Evolutionary conservation across 2,888 invertebrate genomes (phyloP).

Genomic region (Augiades crinisus): DNA sequence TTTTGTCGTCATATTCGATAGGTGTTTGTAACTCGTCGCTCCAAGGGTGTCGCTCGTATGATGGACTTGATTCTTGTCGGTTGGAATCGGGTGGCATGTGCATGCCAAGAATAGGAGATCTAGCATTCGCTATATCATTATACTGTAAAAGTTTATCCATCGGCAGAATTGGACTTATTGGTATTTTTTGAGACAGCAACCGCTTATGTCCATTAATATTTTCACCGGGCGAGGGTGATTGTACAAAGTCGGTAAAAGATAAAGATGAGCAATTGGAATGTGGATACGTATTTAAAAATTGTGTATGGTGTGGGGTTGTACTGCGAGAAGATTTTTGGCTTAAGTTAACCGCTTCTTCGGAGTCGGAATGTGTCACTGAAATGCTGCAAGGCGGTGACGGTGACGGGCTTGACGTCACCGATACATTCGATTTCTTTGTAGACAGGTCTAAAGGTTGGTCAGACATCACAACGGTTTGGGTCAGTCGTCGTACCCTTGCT

Average conservation of each 20-base stretch:
- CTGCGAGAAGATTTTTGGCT: slow-evolving; percentile 86
- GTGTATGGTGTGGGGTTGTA: slow-evolving; percentile 79
- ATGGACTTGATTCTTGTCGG: slow-evolving; percentile 84
- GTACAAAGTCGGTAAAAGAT: slow-evolving; percentile 70
- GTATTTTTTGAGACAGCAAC: slow-evolving; percentile 53
- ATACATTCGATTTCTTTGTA: slow-evolving; percentile 85
- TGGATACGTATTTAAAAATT: slow-evolving; percentile 76
- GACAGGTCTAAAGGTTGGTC: slow-evolving; percentile 96
- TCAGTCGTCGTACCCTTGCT: slow-evolving; percentile 90
- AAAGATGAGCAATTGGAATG: slow-evolving; percentile 83
- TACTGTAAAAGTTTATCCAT: slow-evolving; percentile 84
- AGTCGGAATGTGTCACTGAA: slow-evolving; percentile 83
- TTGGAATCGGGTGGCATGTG: slow-evolving; percentile 63
- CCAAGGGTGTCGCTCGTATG: slow-evolving; percentile 85
- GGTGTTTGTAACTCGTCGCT: slow-evolving; percentile 75
- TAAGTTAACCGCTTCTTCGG: slow-evolving; percentile 89
- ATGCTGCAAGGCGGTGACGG: slow-evolving; percentile 84
- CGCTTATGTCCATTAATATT: slow-evolving; percentile 60
- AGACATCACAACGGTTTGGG: slow-evolving; percentile 56
- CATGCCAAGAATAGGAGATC: slow-evolving; percentile 82
- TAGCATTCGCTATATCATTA: slow-evolving; percentile 78
- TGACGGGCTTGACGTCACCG: slow-evolving; percentile 81
- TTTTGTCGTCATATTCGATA: slow-evolving; percentile 76
- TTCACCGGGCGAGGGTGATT: slow-evolving; percentile 76
- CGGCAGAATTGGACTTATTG: slow-evolving; percentile 76